Percentiles rank a stretch among this genome's conserved stretches.
Conservation (phyloP, 2,797 vertebrate genomes). For the Hyperoplus immaculatus region DNA sequence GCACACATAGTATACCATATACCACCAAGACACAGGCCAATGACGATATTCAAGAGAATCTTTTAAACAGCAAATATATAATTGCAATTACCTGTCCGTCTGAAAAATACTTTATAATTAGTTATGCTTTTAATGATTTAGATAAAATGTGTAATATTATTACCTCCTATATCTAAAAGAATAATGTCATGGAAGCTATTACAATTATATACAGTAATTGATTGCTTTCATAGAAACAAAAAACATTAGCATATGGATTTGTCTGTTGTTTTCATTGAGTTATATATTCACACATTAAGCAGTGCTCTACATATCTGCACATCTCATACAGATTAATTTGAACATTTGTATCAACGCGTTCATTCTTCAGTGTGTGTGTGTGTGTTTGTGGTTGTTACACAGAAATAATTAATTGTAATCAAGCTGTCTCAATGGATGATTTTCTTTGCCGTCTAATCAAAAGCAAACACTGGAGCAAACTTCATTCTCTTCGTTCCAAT, state of each 20-base stretch:
- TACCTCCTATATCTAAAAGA: not conserved
- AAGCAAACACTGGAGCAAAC: constrained; percentile 47
- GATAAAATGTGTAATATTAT: not conserved
- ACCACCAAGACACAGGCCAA: constrained; percentile 13
- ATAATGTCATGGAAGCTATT: not conserved
- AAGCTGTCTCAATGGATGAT: constrained; percentile 42
- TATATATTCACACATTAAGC: too few relatives aligned
- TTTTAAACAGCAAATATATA: not conserved
- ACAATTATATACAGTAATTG: not conserved
- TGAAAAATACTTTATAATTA: not conserved
- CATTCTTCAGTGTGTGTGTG: not conserved
- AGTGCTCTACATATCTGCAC: not conserved
- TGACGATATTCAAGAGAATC: not conserved
- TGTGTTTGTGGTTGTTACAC: constrained; percentile 17
- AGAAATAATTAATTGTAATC: constrained; percentile 51
- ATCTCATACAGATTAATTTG: not conserved
- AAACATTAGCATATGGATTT: not conserved
- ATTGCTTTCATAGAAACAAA: not conserved
- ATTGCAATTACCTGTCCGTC: not conserved
- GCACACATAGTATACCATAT: not conserved
- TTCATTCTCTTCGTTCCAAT: constrained; percentile 48
- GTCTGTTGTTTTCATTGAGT: not conserved
- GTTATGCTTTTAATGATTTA: not conserved
- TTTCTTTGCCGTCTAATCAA: constrained; percentile 56
- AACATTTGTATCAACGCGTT: not conserved